These are phyloP conservation scores for Pollenia labialis DNA, from an alignment of 2,888 invertebrate species.

Conservation along the genomic window DNA sequence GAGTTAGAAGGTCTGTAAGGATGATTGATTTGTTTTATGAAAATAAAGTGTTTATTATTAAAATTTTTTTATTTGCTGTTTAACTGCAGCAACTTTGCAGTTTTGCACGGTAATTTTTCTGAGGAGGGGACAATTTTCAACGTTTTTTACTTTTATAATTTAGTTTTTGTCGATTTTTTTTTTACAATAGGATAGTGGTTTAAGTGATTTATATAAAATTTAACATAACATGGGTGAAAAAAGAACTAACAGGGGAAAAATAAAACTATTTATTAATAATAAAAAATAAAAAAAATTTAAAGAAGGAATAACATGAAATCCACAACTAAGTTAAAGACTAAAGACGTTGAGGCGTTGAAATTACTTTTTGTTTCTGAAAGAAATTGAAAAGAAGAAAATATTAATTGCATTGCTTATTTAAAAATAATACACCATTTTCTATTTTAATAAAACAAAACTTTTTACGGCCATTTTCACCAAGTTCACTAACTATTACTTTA, in stretches of 20 bases:
- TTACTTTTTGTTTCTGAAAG: conserved; percentile 78
- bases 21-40: conserved; percentile 6
- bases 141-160: conserved; percentile 8
- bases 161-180: conserved; percentile 33
- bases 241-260: conserved; percentile 51
- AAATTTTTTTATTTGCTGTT: conserved; percentile 45
- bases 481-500: too few relatives aligned
- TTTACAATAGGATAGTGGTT: conserved; percentile 53
- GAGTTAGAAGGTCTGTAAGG: background rate
- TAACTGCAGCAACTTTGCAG: conserved; percentile 51
- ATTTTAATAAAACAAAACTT: too few relatives aligned
- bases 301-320: conserved; percentile 70
- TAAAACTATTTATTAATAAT: conserved; percentile 48
- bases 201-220: conserved; percentile 59
- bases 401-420: background rate
- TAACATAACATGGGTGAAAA: conserved; percentile 67
- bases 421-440: too few relatives aligned
- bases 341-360: conserved; percentile 47
- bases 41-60: conserved; percentile 35
- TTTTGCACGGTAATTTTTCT: conserved; percentile 39
- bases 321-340: conserved; percentile 63
- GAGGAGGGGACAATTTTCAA: background rate
- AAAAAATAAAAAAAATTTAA: conserved; percentile 54
- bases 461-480: too few relatives aligned
- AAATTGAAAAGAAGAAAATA: conserved; percentile 4